phyloP scores from a whole-genome alignment of 2,113 vertebrate species.

The Nesospiza acunhae region DNA sequence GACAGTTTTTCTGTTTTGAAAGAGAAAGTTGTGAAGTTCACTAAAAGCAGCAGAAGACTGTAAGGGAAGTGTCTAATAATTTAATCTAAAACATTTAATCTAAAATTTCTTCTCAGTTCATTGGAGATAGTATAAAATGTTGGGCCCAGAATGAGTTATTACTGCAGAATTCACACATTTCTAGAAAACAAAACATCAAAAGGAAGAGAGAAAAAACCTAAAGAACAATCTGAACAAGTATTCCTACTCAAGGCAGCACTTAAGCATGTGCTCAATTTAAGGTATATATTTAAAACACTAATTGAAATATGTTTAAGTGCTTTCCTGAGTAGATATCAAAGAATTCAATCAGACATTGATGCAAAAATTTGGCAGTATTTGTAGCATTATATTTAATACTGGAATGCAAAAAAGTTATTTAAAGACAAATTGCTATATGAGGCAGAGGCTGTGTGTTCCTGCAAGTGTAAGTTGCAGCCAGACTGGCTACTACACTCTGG shows the following conservation, averaged over 20 bases:
- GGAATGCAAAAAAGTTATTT: background rate
- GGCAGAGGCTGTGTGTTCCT: background rate
- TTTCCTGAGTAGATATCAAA: slow-evolving; percentile 17
- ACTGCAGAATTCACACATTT: background rate
- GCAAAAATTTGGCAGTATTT: background rate
- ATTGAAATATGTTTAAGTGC: slow-evolving; percentile 8
- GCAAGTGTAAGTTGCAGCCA: background rate
- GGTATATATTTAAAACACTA: background rate
- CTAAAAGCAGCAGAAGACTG: background rate
- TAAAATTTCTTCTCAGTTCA: background rate
- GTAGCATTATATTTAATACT: background rate
- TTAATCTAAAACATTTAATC: no score
- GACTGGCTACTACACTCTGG: background rate
- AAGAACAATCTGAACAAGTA: background rate
- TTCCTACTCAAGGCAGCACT: background rate
- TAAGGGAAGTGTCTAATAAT: background rate
- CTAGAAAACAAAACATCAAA: background rate
- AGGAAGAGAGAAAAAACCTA: background rate
- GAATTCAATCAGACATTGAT: background rate
- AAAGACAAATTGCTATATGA: background rate
- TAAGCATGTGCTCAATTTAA: background rate
- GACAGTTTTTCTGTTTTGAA: background rate
- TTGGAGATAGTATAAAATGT: background rate
- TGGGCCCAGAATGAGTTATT: background rate
- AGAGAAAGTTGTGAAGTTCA: background rate